Conservation (phyloP, 2,888 invertebrate species). For the Apamea epomidion region DNA sequence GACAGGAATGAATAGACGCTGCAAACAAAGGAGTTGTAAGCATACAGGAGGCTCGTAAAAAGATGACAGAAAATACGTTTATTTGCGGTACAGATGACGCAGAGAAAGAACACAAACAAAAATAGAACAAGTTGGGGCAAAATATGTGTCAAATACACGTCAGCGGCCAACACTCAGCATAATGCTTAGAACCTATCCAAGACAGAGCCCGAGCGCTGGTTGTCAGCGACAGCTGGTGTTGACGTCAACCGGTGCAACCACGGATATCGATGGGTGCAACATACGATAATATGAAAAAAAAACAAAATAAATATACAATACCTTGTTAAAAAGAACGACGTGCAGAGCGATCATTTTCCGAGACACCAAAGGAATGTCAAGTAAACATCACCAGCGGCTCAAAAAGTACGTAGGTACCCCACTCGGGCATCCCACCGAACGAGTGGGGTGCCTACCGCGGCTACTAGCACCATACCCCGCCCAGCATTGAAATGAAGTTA, state of each 20-base stretch:
- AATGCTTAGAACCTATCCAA: no score
- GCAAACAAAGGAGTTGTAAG: not conserved
- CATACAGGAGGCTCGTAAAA: not conserved
- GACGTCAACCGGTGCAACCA: no score
- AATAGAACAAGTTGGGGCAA: no score
- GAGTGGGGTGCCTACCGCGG: constrained; percentile 12
- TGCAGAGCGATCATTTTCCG: not conserved
- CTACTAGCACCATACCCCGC: constrained; percentile 49
- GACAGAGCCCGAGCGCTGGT: no score
- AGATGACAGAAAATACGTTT: not conserved
- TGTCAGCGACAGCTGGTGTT: no score
- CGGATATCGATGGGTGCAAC: no score
- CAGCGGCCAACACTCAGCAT: no score
- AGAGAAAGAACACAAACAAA: no score
- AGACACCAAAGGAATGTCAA: not conserved
- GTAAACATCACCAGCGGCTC: not conserved
- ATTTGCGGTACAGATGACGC: no score
- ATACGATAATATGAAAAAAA: no score
- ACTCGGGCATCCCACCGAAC: not conserved
- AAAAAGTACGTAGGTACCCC: not conserved
- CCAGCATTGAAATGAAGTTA: constrained; percentile 79
- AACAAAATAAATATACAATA: no score
- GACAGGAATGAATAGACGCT: not conserved
- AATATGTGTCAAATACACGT: no score
- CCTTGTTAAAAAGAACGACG: not conserved